phyloP scores from a whole-genome alignment of 2,797 vertebrate species.

The Florisuga fusca region DNA sequence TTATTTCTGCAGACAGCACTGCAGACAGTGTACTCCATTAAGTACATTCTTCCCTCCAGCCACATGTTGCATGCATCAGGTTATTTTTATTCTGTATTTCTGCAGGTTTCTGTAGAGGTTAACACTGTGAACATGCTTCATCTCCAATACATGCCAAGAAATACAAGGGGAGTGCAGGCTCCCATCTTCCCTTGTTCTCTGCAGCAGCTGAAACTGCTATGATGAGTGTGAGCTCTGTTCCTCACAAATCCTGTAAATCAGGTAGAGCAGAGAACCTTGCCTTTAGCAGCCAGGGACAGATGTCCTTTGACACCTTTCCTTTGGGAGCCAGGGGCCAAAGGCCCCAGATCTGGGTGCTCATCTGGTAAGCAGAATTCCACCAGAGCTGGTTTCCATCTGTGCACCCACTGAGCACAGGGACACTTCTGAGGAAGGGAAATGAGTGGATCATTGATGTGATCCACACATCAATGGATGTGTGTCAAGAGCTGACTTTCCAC shows the following conservation, averaged over 20 bases:
- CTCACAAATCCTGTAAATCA: neutral
- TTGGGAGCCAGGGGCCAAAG: too few species aligned
- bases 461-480: neutral
- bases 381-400: neutral
- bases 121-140: rapidly evolving
- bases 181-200: neutral
- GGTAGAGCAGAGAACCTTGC: neutral
- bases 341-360: too few species aligned
- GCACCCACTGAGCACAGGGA: rapidly evolving
- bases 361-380: neutral
- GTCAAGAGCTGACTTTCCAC: neutral
- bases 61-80: too few species aligned
- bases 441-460: too few species aligned
- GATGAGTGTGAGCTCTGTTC: neutral
- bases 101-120: neutral
- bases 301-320: too few species aligned
- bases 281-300: too few species aligned
- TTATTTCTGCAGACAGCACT: neutral
- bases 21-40: neutral
- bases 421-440: neutral
- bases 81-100: neutral
- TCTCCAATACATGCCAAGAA: neutral
- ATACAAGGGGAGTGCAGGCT: rapidly evolving
- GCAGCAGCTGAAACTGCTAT: neutral
- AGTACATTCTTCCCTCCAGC: too few species aligned